These are phyloP conservation scores for Todiramphus saurophagus DNA, from an alignment of 2,113 vertebrate species.

Conservation along the genomic window DNA sequence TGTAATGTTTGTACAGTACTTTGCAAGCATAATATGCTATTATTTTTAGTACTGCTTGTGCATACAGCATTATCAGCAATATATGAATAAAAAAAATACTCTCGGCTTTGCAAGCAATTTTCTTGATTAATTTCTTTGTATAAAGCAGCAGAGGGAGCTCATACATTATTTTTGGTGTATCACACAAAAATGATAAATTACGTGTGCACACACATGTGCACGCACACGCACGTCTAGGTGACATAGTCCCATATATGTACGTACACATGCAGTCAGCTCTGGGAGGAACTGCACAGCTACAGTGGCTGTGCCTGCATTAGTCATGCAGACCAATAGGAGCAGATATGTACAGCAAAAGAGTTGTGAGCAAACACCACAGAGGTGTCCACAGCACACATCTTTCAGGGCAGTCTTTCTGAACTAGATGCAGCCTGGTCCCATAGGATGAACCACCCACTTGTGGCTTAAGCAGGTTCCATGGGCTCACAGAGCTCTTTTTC, in stretches of 20 bases:
- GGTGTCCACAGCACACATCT: rapidly evolving
- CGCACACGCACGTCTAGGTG: rapidly evolving
- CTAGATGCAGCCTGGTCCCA: neutral
- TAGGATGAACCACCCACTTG: neutral
- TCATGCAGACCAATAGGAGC: slow-evolving; percentile 54
- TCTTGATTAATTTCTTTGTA: slow-evolving; percentile 56
- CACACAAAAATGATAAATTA: slow-evolving; percentile 54
- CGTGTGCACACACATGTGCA: slow-evolving; percentile 1
- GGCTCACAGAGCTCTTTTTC: neutral
- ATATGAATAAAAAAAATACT: slow-evolving; percentile 52
- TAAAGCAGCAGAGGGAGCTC: slow-evolving; percentile 76
- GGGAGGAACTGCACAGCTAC: neutral
- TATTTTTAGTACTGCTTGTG: slow-evolving; percentile 29
- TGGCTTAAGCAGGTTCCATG: rapidly evolving
- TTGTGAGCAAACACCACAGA: neutral
- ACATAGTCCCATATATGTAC: rapidly evolving
- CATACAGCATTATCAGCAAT: slow-evolving; percentile 33
- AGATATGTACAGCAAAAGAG: slow-evolving; percentile 9
- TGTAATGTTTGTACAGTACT: neutral
- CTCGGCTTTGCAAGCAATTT: slow-evolving; percentile 49
- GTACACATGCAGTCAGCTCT: neutral
- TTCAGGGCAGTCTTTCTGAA: neutral
- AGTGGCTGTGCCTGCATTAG: slow-evolving; percentile 47
- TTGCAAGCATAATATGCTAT: slow-evolving; percentile 3
- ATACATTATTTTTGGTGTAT: slow-evolving; percentile 72